These are phyloP conservation scores for Lethocerus indicus DNA, from an alignment of 1,140 invertebrate genomes.

Conservation along the genomic window DNA sequence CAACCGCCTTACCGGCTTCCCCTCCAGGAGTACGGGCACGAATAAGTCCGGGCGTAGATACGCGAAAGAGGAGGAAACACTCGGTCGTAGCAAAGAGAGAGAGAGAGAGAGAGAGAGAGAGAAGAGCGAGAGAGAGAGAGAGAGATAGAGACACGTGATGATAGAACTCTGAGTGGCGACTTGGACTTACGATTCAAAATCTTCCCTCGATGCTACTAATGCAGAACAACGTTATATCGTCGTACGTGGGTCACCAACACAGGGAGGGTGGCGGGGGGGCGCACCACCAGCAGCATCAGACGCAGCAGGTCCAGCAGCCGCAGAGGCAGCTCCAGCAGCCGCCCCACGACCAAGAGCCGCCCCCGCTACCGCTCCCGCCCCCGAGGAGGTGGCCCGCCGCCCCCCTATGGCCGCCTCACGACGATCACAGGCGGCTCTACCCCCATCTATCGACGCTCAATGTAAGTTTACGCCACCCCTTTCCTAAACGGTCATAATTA, in stretches of 20 bases:
- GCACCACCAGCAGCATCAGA: not conserved
- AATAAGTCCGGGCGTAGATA: too few species aligned
- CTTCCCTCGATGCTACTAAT: constrained; percentile 9
- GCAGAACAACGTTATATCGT: constrained; percentile 7
- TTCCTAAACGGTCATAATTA: not conserved
- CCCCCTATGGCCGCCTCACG: not conserved
- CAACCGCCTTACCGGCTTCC: too few species aligned
- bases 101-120: too few species aligned
- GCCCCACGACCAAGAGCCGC: not conserved
- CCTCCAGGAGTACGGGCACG: too few species aligned
- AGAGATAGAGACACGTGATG: too few species aligned
- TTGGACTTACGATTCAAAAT: too few species aligned
- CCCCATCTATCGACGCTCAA: not conserved
- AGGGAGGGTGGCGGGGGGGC: not conserved
- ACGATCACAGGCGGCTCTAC: not conserved
- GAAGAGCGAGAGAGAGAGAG: too few species aligned
- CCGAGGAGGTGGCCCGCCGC: too few species aligned
- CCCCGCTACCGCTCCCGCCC: not conserved
- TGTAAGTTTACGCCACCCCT: constrained; percentile 2
- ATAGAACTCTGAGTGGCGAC: too few species aligned
- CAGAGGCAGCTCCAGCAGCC: not conserved
- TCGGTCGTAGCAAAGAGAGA: too few species aligned
- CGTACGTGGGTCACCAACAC: not conserved
- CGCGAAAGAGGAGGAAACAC: too few species aligned
- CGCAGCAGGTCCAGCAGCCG: not conserved